Conservation (phyloP, 2,888 invertebrate species). For the Plutella xylostella region DNA sequence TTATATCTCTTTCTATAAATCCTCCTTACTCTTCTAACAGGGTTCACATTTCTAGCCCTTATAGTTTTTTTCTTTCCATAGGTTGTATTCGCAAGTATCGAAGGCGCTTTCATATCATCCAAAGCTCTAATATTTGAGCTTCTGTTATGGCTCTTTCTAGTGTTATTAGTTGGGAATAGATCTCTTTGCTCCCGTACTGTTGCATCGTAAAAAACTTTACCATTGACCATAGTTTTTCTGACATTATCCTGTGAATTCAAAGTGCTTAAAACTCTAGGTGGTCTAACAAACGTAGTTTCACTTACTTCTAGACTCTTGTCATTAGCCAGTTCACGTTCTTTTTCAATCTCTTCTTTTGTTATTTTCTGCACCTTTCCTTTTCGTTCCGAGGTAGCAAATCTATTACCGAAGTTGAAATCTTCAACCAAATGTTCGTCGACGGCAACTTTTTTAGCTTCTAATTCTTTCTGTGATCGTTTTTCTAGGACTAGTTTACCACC, state of each 20-base stretch:
- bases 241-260: conserved; percentile 59
- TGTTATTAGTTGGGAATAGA: conserved; percentile 34
- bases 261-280: conserved; percentile 49
- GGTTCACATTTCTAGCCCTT: conserved; percentile 43
- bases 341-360: conserved; percentile 54
- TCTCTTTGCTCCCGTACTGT: conserved; percentile 52
- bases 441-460: conserved; percentile 47
- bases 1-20: conserved; percentile 60
- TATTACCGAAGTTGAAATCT: conserved; percentile 48
- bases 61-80: conserved; percentile 41
- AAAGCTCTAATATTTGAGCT: conserved; percentile 19
- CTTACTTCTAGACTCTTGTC: conserved; percentile 60
- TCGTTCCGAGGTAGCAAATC: conserved; percentile 43
- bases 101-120: conserved; percentile 32
- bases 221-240: conserved; percentile 54
- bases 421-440: conserved; percentile 42
- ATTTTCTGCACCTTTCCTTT: conserved; percentile 51
- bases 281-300: conserved; percentile 53
- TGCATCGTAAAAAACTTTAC: conserved; percentile 61
- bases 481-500: conserved; percentile 48
- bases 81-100: conserved; percentile 30
- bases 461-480: conserved; percentile 51
- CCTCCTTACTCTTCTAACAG: conserved; percentile 52
- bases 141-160: conserved; percentile 12
- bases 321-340: conserved; percentile 30